phyloP scores from a whole-genome alignment of 1,140 invertebrate genomes.

The Drosophila guanche region DNA sequence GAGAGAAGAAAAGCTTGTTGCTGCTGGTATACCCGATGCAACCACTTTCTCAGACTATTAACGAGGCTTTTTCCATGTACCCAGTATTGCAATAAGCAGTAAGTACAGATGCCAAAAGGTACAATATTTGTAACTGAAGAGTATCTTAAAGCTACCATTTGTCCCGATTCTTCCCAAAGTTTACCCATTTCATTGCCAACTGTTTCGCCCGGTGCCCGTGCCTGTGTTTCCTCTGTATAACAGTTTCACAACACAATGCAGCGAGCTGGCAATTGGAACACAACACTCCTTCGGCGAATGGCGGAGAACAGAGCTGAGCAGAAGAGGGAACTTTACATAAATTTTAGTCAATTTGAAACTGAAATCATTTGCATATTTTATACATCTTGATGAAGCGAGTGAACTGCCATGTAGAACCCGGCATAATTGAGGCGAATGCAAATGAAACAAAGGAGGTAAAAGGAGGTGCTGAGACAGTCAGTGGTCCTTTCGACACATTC shows the following conservation, averaged over 20 bases:
- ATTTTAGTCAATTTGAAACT: constrained; percentile 59
- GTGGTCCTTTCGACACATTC: too few relatives aligned
- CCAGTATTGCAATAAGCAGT: too few relatives aligned
- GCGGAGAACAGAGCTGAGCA: neutral
- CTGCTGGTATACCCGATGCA: too few relatives aligned
- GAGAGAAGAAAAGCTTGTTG: neutral
- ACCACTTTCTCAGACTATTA: too few relatives aligned
- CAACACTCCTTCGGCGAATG: constrained; percentile 2
- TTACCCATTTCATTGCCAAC: constrained; percentile 26
- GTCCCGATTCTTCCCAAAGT: neutral
- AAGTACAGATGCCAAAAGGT: too few relatives aligned
- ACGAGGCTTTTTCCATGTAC: neutral
- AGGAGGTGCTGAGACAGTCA: neutral
- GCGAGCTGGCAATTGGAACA: constrained; percentile 41
- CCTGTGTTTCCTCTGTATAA: constrained; percentile 16
- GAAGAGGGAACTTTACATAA: constrained; percentile 54
- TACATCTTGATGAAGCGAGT: constrained; percentile 51
- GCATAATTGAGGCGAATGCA: constrained; percentile 65
- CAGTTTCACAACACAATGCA: constrained; percentile 31
- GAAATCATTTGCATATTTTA: constrained; percentile 75
- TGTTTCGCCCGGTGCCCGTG: neutral
- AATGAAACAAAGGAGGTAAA: constrained; percentile 45
- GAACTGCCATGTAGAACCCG: constrained; percentile 29
- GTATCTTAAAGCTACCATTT: too few relatives aligned
- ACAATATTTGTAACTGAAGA: too few relatives aligned